Base-by-base conservation (phyloP, 1,140 invertebrate species). In the Bombus polaris region DNA sequence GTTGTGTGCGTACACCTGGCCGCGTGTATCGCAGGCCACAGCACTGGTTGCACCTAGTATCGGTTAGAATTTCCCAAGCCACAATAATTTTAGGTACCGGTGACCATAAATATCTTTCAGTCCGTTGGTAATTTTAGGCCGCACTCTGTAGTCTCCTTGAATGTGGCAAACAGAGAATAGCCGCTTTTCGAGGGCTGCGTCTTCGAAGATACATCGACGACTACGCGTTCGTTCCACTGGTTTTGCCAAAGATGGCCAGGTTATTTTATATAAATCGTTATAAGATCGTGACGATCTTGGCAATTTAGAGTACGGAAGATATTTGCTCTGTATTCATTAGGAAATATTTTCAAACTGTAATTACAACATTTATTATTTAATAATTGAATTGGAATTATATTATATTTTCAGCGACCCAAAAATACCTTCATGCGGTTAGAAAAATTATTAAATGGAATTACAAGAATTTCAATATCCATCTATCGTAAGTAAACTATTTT, bases 51-150 rank as follows among this genome's bases (percentile, higher is more conserved):
- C 80, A 83, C 85, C 81, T 83, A 81, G 81, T 86, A 86, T 86
- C 81, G 81, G 85, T 83, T 83, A 83, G 85, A 83, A 86, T 86
- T 86, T 86, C 85, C 66, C 81, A 83, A 86, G 81, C 81, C 74
- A 81, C 85, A 83, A 83, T 86, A 83, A 86, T 86, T 86, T 86
- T 86, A 86, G 85, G 82, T 83, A 74, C 72, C 66, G 73, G 70
- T 77, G 81, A 62, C 85, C 81, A 77, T 86, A 86, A 86, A 86
- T 86, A 86, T 77, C 85, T 83, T 83, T 86, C 85, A 42, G 81
- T 47, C 81, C 53, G 73, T 72, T 70, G 85, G 73, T 86, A 86
- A 86, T 86, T 86, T 86, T 86, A 82, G 79, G 83, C 32, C 28
- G 25, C 39, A 59, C 66, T 57, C 57, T 71, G 47, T 39, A 68